phyloP scores from a whole-genome alignment of 1,140 invertebrate species.

The Pogonus chalceus region DNA sequence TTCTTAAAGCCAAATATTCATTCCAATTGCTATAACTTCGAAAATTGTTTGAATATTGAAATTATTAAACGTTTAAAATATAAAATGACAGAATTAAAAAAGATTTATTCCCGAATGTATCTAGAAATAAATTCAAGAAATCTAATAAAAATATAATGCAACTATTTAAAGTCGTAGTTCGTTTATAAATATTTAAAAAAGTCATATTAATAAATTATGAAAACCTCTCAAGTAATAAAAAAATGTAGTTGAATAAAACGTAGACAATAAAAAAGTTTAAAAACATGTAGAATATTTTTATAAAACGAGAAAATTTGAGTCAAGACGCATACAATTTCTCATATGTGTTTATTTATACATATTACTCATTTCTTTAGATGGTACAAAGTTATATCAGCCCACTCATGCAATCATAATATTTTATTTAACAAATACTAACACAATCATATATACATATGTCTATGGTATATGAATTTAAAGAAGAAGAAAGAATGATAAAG shows the following conservation, averaged over 20 bases:
- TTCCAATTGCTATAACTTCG: too few relatives aligned
- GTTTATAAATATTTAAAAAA: not conserved
- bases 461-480: not conserved
- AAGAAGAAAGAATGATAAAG: not conserved
- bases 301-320: not conserved
- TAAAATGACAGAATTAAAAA: too few relatives aligned
- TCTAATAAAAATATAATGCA: too few relatives aligned
- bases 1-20: too few relatives aligned
- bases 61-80: too few relatives aligned
- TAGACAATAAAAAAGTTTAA: not conserved
- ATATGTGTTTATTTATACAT: not conserved
- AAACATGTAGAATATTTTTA: not conserved
- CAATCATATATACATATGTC: too few relatives aligned
- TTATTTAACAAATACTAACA: too few relatives aligned
- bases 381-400: not conserved
- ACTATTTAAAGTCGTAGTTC: not conserved
- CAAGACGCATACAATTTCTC: not conserved
- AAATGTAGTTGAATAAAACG: not conserved
- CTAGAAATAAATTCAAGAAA: too few relatives aligned
- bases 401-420: too few relatives aligned
- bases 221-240: not conserved
- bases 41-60: too few relatives aligned
- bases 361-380: not conserved
- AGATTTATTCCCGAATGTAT: too few relatives aligned
- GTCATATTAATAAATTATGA: not conserved